Percentiles rank a stretch among this genome's conserved stretches.
Evolutionary conservation across 1,140 invertebrate species (phyloP).

Genomic region (Belonocnema kinseyi): DNA sequence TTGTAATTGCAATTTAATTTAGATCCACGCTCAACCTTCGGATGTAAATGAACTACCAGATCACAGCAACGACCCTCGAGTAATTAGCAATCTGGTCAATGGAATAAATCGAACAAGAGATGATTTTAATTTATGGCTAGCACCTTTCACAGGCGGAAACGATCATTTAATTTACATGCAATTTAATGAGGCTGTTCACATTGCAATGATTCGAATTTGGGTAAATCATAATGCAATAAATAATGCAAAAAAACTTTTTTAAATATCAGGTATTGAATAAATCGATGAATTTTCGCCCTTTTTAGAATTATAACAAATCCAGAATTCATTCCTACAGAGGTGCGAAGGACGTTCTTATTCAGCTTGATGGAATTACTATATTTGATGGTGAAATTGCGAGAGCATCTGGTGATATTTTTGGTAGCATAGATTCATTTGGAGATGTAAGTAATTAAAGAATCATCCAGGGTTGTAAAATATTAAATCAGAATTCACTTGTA

Average conservation of each 20-base stretch:
- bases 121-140: conserved; percentile 86
- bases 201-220: conserved; percentile 88
- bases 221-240: conserved; percentile 72
- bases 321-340: conserved; percentile 88
- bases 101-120: conserved; percentile 84
- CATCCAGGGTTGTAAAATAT: conserved; percentile 30
- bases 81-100: conserved; percentile 82
- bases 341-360: conserved; percentile 82
- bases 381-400: conserved; percentile 89
- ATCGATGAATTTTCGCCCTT: conserved; percentile 38
- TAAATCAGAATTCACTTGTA: conserved; percentile 24
- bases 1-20: neutral
- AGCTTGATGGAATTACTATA: conserved; percentile 81
- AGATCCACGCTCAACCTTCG: conserved; percentile 33
- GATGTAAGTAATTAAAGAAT: conserved; percentile 80
- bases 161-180: conserved; percentile 79
- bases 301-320: conserved; percentile 92
- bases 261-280: neutral
- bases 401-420: conserved; percentile 83
- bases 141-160: conserved; percentile 77
- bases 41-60: conserved; percentile 64
- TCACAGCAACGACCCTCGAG: conserved; percentile 78
- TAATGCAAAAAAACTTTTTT: no score
- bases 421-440: conserved; percentile 83
- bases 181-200: conserved; percentile 76